Evolutionary conservation across 2,797 vertebrate species (phyloP), one percentile per base, ranked within the genome.

Genomic region (Onychomys leucogaster): DNA sequence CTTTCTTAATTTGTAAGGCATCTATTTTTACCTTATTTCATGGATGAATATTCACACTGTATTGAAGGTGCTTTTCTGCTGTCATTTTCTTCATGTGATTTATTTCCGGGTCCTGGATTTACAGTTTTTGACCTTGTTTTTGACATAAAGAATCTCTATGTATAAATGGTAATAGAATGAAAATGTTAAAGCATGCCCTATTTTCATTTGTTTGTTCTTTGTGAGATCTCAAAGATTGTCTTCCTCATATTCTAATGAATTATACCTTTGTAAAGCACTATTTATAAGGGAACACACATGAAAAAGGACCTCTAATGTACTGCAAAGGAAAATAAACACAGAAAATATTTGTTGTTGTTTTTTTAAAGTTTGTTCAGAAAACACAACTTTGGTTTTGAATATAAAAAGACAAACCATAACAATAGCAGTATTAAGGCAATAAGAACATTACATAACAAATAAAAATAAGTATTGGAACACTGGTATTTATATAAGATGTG

Each of bases 11-110:
- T 97, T 96, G 7, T 34, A 95, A 82, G 16, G 0, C 63, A 76
- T 96, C 78, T 98, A 34, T 94, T 90, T 97, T 97, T 96, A 96
- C 96, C 49, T 49, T 95, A 77, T 91, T 94, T 98, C 91, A 76
- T 94, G 46, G 43, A 43, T 98, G 77, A 87, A 90, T 97, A 34
- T 46, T 97, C 55, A 96, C 76, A 21, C 59, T 49, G 90, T 46
- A 6, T 61, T 9, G 37, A 97, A 96, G 34, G 13, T 71, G 4
- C 0, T 97, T 96, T 94, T 82, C 13, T 25, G 5, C 63, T 96
- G 91, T 80, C 11, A 83, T 81, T 67, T 81, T 49, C 8, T 69
- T 76, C 32, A 78, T 88, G 27, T 77, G 7, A n/a, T 59, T 78
- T 95, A 71, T 96, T 85, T 82, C 85, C 29, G 89, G 13, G 4